A percentile compares a stretch with the other conserved stretches of the same genome.
These are phyloP conservation scores for Lasioglossum oenotherae DNA, from an alignment of 2,888 invertebrate genomes.

Conservation along the genomic window DNA sequence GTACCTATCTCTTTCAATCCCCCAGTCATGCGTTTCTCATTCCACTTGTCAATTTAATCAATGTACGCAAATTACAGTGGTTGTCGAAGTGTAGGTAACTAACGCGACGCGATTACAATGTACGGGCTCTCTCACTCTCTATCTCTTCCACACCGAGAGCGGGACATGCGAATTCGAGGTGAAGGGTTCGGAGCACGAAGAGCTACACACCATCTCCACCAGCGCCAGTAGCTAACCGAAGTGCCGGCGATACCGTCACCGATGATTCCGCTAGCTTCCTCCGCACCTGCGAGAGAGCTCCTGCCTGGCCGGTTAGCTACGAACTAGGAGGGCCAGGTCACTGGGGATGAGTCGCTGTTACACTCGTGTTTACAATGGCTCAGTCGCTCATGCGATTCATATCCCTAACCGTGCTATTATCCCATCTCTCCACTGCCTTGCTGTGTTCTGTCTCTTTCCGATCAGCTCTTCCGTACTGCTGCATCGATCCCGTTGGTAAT, in stretches of 20 bases:
- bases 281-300: slow-evolving; percentile 58
- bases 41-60: slow-evolving; percentile 80
- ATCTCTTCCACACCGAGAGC: slow-evolving; percentile 63
- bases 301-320: slow-evolving; percentile 42
- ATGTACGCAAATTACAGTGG: slow-evolving; percentile 80
- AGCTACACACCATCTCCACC: slow-evolving; percentile 31
- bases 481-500: background rate
- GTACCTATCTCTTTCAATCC: slow-evolving; percentile 56
- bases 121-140: slow-evolving; percentile 47
- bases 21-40: slow-evolving; percentile 62
- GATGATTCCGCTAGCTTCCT: slow-evolving; percentile 45
- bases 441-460: slow-evolving; percentile 15
- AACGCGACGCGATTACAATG: slow-evolving; percentile 81
- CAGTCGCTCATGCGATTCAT: slow-evolving; percentile 79
- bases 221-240: slow-evolving; percentile 32
- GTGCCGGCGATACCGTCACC: slow-evolving; percentile 42
- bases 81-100: slow-evolving; percentile 77
- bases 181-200: slow-evolving; percentile 48
- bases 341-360: slow-evolving; percentile 80
- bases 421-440: slow-evolving; percentile 20
- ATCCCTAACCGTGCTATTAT: slow-evolving; percentile 71
- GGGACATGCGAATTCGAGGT: slow-evolving; percentile 38
- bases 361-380: slow-evolving; percentile 83
- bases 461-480: background rate
- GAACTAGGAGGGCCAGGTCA: slow-evolving; percentile 62